Conservation (phyloP, 1,140 invertebrate species). For the Dolichoris vasculosae region DNA sequence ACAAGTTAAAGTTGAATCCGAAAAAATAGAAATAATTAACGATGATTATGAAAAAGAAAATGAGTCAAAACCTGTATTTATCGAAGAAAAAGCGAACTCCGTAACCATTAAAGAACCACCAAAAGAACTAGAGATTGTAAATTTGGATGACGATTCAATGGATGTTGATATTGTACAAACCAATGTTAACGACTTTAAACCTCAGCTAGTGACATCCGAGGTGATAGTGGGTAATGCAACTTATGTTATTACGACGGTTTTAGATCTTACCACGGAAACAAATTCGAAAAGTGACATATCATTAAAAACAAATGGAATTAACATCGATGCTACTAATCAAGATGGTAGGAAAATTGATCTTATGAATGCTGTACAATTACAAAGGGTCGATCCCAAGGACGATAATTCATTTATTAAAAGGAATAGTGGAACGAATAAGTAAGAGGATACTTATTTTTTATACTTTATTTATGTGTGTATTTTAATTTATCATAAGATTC, state of each 20-base stretch:
- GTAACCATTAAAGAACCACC: neutral
- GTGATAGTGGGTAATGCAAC: slow-evolving; percentile 65
- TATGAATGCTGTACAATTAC: slow-evolving; percentile 68
- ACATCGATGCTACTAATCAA: slow-evolving; percentile 52
- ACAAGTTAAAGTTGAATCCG: neutral
- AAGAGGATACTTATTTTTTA: neutral
- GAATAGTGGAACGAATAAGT: neutral
- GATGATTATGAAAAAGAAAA: neutral
- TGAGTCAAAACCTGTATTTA: neutral
- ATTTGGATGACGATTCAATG: neutral
- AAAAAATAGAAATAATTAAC: neutral
- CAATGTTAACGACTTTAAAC: neutral
- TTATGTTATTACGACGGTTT: slow-evolving; percentile 67
- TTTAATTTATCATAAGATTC: neutral
- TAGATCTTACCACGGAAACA: slow-evolving; percentile 51
- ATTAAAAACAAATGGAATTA: slow-evolving; percentile 43
- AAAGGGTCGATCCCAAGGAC: slow-evolving; percentile 61
- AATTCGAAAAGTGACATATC: slow-evolving; percentile 31
- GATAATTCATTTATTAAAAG: neutral
- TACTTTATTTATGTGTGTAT: too few relatives aligned
- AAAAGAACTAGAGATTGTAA: neutral
- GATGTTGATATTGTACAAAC: neutral
- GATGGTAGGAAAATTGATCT: slow-evolving; percentile 67
- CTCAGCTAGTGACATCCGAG: slow-evolving; percentile 61
- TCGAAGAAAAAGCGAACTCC: too few relatives aligned